These are phyloP conservation scores for Bagarius yarrelli DNA, from an alignment of 2,113 vertebrate species.

Conservation along the genomic window DNA sequence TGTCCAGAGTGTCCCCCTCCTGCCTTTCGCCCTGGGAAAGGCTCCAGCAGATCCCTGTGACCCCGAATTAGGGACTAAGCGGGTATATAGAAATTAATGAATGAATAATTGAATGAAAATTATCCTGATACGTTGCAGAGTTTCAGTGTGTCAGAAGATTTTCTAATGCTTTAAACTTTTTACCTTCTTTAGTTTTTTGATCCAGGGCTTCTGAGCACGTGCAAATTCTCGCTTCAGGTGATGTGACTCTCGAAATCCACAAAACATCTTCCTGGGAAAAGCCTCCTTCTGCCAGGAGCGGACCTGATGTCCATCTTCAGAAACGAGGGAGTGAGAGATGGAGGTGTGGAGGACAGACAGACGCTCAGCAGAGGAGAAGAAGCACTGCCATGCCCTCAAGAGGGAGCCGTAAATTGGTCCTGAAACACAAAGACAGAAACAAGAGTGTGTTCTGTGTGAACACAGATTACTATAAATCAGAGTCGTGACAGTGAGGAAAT, in stretches of 20 bases:
- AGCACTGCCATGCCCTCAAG: constrained; percentile 78
- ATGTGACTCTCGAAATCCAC: constrained; percentile 77
- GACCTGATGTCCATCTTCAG: constrained; percentile 72
- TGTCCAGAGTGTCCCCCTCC: too few relatives aligned
- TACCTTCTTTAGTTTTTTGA: constrained; percentile 78
- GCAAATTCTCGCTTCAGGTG: constrained; percentile 71
- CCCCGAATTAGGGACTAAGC: too few relatives aligned
- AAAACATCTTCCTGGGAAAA: constrained; percentile 78
- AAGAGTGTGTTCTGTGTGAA: not conserved
- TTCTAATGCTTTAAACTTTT: not conserved
- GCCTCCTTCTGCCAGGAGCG: constrained; percentile 77
- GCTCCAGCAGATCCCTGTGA: too few relatives aligned
- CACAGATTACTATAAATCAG: too few relatives aligned
- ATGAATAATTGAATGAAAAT: too few relatives aligned
- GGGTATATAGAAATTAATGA: too few relatives aligned
- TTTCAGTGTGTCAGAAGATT: not conserved
- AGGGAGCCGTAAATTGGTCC: constrained; percentile 80
- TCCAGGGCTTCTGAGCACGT: constrained; percentile 80
- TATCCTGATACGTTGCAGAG: too few relatives aligned
- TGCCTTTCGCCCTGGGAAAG: too few relatives aligned
- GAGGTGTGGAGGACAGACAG: constrained; percentile 73
- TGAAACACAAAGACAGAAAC: constrained; percentile 34
- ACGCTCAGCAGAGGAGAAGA: constrained; percentile 77
- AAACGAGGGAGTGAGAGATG: constrained; percentile 72
- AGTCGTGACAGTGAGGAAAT: too few relatives aligned